Evolutionary conservation across 37 sponge, comb jelly and placozoan species (phyloP).

Genomic region (Agelas oroides): DNA sequence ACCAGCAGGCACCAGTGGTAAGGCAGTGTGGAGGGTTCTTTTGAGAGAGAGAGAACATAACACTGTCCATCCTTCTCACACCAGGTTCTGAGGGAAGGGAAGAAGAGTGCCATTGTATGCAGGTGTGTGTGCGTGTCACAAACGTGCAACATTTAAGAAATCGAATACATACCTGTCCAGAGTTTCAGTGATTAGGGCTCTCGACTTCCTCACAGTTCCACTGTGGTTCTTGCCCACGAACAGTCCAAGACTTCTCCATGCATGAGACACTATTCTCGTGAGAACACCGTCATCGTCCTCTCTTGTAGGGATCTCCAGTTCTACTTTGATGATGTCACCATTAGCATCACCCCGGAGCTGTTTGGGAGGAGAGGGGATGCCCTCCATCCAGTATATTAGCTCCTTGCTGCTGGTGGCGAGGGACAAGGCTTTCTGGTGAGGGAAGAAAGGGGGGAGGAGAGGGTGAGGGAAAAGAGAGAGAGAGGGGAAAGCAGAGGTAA

Average conservation of each 20-base stretch:
- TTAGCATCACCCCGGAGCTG: neutral
- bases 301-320: neutral
- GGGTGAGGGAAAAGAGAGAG: slow-evolving; percentile 14
- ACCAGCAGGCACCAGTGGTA: slow-evolving; percentile 45
- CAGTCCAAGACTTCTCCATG: neutral
- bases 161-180: slow-evolving; percentile 20
- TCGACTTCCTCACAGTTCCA: neutral
- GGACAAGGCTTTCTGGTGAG: neutral
- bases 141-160: neutral
- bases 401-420: slow-evolving; percentile 3
- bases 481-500: neutral
- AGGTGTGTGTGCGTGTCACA: neutral
- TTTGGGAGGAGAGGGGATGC: neutral
- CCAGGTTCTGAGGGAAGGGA: slow-evolving; percentile 21
- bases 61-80: neutral
- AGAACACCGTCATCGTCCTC: slow-evolving; percentile 9
- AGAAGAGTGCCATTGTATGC: neutral
- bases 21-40: slow-evolving; percentile 16
- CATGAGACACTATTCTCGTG: neutral
- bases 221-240: slow-evolving; percentile 25
- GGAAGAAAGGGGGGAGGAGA: neutral
- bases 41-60: slow-evolving; percentile 14
- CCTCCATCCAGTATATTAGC: slow-evolving; percentile 4
- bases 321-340: slow-evolving; percentile 7
- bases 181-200: neutral